phyloP scores from a whole-genome alignment of 2,888 invertebrate genomes.

The Galerucella calmariensis region DNA sequence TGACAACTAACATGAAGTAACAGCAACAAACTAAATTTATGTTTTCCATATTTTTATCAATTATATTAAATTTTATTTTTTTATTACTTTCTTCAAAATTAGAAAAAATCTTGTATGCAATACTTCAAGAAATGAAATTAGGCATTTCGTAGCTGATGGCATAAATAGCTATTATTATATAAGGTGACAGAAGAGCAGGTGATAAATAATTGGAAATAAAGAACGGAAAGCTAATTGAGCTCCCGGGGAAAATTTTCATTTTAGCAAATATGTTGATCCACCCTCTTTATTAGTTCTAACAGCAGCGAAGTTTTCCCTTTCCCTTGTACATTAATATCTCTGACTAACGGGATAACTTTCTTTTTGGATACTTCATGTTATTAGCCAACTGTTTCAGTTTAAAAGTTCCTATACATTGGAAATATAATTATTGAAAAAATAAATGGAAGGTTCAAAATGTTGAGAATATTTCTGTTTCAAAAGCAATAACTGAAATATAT shows the following conservation, averaged over 20 bases:
- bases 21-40: too few relatives aligned
- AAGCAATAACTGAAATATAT: not conserved
- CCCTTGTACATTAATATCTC: slow-evolving; percentile 14
- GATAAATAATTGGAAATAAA: not conserved
- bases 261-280: slow-evolving; percentile 11
- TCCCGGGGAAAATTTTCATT: slow-evolving; percentile 1
- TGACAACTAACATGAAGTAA: too few relatives aligned
- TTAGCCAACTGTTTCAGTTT: slow-evolving; percentile 19
- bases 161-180: too few relatives aligned
- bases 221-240: not conserved
- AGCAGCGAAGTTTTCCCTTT: slow-evolving; percentile 2
- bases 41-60: too few relatives aligned
- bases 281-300: slow-evolving; percentile 18
- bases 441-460: not conserved
- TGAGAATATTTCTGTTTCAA: too few relatives aligned
- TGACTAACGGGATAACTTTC: slow-evolving; percentile 17
- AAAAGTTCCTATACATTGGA: slow-evolving; percentile 11
- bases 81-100: too few relatives aligned
- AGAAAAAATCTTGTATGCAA: too few relatives aligned
- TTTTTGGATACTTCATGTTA: slow-evolving; percentile 13
- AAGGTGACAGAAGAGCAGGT: not conserved
- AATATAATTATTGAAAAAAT: slow-evolving; percentile 8
- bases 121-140: too few relatives aligned
- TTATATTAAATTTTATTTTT: too few relatives aligned
- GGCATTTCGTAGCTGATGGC: too few relatives aligned